phyloP scores from a whole-genome alignment of 2,797 vertebrate genomes.

The Rhynchotus rufescens region DNA sequence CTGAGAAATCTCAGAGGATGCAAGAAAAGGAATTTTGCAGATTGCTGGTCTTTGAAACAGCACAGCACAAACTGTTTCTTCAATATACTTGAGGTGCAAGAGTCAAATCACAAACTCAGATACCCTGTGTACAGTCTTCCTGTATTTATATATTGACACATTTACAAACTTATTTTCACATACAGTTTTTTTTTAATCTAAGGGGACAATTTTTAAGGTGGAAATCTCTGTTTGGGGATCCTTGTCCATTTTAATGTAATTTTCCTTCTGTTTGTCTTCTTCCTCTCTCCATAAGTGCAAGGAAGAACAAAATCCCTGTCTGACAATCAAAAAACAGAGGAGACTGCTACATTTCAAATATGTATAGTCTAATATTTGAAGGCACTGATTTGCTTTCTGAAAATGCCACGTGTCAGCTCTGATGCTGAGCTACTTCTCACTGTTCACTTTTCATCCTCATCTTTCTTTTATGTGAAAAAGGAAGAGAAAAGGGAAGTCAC shows the following conservation, averaged over 20 bases:
- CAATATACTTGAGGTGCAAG: slow-evolving; percentile 4
- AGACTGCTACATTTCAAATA: background rate
- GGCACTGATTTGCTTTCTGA: background rate
- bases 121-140: background rate
- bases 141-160: background rate
- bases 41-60: slow-evolving; percentile 1
- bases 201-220: background rate
- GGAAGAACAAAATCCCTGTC: background rate
- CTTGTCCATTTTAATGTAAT: background rate
- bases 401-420: background rate
- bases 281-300: background rate
- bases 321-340: background rate
- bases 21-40: background rate
- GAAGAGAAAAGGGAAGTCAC: background rate
- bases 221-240: background rate
- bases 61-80: background rate
- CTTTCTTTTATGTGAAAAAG: background rate
- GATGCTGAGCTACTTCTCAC: background rate
- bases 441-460: background rate
- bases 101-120: background rate
- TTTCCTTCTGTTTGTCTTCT: background rate
- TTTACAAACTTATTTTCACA: background rate
- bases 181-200: background rate
- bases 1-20: slow-evolving; percentile 4
- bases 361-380: background rate